Evolutionary conservation across 2,113 vertebrate genomes (phyloP).

Genomic region (Chroicocephalus ridibundus): DNA sequence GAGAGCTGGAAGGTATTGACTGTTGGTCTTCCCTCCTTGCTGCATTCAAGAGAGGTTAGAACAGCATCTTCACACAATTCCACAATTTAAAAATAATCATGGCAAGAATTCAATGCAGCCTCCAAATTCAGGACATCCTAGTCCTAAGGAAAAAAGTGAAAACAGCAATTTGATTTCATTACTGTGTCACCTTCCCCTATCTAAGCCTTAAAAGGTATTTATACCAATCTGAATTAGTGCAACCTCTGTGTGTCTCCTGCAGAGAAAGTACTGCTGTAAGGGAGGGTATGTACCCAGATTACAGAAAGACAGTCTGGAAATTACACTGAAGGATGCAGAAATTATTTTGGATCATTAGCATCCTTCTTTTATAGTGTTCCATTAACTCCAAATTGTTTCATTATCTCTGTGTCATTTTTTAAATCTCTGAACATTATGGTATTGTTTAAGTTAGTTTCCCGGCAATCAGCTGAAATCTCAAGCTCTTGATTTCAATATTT

Average conservation of each 20-base stretch:
- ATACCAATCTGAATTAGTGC: not conserved
- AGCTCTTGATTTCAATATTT: not conserved
- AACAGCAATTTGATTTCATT: not conserved
- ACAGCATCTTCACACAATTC: not conserved
- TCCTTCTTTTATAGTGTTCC: not conserved
- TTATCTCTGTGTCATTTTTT: not conserved
- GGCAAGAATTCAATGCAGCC: not conserved
- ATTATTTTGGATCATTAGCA: not conserved
- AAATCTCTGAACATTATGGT: not conserved
- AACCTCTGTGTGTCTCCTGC: not conserved
- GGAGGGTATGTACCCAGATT: not conserved
- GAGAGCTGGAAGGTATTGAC: not conserved
- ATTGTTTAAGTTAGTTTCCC: not conserved
- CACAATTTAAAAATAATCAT: not conserved
- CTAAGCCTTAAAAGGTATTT: not conserved
- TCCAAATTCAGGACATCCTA: not conserved
- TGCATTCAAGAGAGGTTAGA: not conserved
- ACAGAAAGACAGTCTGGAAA: not conserved
- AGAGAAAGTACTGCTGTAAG: not conserved
- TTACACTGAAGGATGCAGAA: not conserved
- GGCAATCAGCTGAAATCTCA: not conserved
- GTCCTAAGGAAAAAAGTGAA: not conserved
- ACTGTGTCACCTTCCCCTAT: not conserved
- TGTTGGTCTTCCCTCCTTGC: not conserved
- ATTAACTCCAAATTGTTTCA: slow-evolving; percentile 46